phyloP scores from a whole-genome alignment of 2,888 invertebrate genomes.

The Gonocerus acuteangulatus region DNA sequence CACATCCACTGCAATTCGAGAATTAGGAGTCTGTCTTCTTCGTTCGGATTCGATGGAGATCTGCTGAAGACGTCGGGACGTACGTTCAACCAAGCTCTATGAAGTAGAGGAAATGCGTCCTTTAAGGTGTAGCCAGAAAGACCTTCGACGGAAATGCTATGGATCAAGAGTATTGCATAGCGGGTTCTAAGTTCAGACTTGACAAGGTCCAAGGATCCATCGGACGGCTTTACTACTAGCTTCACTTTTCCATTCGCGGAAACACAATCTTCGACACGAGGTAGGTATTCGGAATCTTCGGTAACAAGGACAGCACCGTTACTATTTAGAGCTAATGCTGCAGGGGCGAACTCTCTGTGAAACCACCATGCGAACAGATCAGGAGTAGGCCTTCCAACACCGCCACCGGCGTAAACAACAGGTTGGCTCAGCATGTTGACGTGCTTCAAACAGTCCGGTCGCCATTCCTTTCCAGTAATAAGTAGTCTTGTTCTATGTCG shows the following conservation, averaged over 20 bases:
- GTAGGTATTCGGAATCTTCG: slow-evolving; percentile 43
- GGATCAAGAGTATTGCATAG: slow-evolving; percentile 42
- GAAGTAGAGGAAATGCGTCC: slow-evolving; percentile 46
- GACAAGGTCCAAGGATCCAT: slow-evolving; percentile 41
- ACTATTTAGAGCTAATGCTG: slow-evolving; percentile 46
- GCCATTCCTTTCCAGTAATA: slow-evolving; percentile 47
- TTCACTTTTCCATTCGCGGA: slow-evolving; percentile 43
- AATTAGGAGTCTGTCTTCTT: slow-evolving; percentile 39
- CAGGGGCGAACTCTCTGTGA: slow-evolving; percentile 46
- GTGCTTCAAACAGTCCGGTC: slow-evolving; percentile 44
- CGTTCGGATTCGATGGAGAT: slow-evolving; percentile 40
- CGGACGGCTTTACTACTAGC: slow-evolving; percentile 37
- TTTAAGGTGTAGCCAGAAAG: slow-evolving; percentile 43
- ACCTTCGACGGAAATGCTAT: slow-evolving; percentile 39
- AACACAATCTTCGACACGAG: slow-evolving; percentile 43
- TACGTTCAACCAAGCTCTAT: slow-evolving; percentile 46
- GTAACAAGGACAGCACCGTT: slow-evolving; percentile 44
- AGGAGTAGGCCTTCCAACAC: slow-evolving; percentile 44
- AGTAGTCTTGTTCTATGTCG: slow-evolving; percentile 46
- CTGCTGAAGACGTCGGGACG: slow-evolving; percentile 45
- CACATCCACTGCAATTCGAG: slow-evolving; percentile 41
- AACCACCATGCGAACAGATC: slow-evolving; percentile 49
- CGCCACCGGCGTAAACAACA: slow-evolving; percentile 48
- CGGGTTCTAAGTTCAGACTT: slow-evolving; percentile 43
- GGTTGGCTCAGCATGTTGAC: slow-evolving; percentile 49